Base-by-base conservation (phyloP, 2,888 invertebrate genomes). In the Arrhopalites spinosus region DNA sequence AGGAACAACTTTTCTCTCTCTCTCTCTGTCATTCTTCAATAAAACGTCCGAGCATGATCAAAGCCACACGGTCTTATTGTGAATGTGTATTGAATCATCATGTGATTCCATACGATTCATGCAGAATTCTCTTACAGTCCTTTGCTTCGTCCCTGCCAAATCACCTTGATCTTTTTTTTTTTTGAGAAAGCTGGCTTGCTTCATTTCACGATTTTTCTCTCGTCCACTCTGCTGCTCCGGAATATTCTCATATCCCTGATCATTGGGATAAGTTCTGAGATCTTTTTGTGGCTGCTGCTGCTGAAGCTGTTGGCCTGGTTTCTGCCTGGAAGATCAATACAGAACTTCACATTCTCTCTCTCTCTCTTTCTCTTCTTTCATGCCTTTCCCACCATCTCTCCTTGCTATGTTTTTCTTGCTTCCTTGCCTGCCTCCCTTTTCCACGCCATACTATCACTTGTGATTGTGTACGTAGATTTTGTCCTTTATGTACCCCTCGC, bases 251-350 rank as follows among this genome's bases (percentile, higher is more conserved):
- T 27, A 17, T 30, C 64, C n/a, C 30, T 30, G 30, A 63, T 59
- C 59, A 59, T 59, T 59, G 23, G 29, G 29, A 63, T 63, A 17
- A 63, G 29, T 56, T 29, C 50, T 25, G 67, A 36, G 45, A 67
- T 64, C 30, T 30, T 64, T 29, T 29, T 45, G 67, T 23, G 20
- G 43, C 45, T 45, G 17, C 20, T 45, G 45, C 20, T 67, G 20
- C 23, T 43, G 23, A 63, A 63, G 63, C 20, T 61, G 70, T 11
- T 56, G 56, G 70, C 56, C 53, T 70, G 56, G 70, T 50, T 70
- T 70, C 56, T 47, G 47, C 29, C 15, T 63, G 29, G 53, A 56
- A 56, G 70, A 70, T 70, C 70, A 70, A 70, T 70, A 70, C 45
- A 50, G 53, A 69, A 29, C 69, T 23, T 53, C 23, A 53, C 53